Evolutionary conservation across 2,113 vertebrate species (phyloP).

Genomic region (Centropus bengalensis): DNA sequence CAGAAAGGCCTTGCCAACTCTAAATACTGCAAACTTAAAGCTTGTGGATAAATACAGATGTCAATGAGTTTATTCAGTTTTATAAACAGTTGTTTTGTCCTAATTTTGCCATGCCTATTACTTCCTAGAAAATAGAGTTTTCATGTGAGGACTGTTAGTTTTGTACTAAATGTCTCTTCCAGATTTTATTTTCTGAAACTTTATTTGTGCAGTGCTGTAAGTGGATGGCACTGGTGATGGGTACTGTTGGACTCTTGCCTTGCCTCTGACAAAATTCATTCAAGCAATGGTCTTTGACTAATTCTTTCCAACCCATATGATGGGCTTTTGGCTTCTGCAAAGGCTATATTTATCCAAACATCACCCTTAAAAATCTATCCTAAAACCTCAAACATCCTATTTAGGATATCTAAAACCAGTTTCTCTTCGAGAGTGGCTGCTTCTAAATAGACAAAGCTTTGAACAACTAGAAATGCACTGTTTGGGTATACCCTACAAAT

Average conservation of each 20-base stretch:
- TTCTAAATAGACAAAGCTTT: background rate
- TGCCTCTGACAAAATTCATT: slow-evolving; percentile 7
- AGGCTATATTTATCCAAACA: background rate
- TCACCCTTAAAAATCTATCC: background rate
- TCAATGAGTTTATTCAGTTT: background rate
- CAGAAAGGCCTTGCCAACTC: background rate
- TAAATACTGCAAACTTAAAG: background rate
- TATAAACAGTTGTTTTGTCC: background rate
- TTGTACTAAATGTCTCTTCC: background rate
- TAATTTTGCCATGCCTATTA: background rate
- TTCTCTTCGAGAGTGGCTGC: background rate
- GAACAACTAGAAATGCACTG: background rate
- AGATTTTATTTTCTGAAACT: background rate
- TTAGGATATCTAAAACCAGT: background rate
- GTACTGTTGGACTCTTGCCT: background rate
- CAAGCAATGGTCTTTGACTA: background rate
- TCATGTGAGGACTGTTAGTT: background rate
- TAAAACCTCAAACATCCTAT: background rate
- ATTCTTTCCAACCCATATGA: background rate
- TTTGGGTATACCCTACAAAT: background rate
- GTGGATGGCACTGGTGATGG: background rate
- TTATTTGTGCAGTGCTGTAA: background rate
- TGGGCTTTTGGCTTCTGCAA: background rate
- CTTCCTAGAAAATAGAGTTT: background rate
- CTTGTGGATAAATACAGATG: background rate